Evolutionary conservation across 2,888 invertebrate species (phyloP).

Genomic region (Drosophila lacicola): DNA sequence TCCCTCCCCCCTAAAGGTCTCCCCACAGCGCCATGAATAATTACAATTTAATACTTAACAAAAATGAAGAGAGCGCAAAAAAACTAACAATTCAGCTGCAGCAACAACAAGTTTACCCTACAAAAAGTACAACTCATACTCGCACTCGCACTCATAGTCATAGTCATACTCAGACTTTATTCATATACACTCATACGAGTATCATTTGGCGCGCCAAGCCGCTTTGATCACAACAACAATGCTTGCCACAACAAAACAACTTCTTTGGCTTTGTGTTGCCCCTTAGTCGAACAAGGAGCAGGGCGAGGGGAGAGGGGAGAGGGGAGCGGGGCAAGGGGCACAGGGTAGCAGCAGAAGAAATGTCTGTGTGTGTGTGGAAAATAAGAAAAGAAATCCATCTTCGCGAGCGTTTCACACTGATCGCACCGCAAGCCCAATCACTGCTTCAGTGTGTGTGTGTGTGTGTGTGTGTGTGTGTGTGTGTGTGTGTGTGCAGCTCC

Average conservation of each 20-base stretch:
- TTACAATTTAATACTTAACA: conserved; percentile 76
- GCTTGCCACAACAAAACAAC: conserved; percentile 84
- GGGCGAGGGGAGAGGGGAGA: not conserved
- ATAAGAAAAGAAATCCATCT: conserved; percentile 80
- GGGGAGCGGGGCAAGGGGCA: not conserved
- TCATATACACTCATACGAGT: conserved; percentile 43
- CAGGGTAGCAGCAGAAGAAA: conserved; percentile 32
- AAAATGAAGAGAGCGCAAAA: not conserved
- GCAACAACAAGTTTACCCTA: conserved; percentile 32
- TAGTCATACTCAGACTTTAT: conserved; percentile 16
- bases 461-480: conserved; percentile 13
- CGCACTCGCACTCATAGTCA: conserved; percentile 9
- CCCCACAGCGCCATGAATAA: conserved; percentile 77
- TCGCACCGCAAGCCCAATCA: conserved; percentile 57
- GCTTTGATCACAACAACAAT: conserved; percentile 84
- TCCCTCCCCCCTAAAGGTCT: conserved; percentile 1
- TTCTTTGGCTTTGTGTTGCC: conserved; percentile 73
- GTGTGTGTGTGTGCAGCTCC: conserved; percentile 46
- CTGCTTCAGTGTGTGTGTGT: not conserved
- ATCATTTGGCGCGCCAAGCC: conserved; percentile 79
- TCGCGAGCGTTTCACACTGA: conserved; percentile 69
- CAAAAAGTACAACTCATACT: conserved; percentile 78
- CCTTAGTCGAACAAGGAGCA: conserved; percentile 6
- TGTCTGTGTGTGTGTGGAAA: conserved; percentile 38
- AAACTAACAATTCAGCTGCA: conserved; percentile 55